Evolutionary conservation across 2,888 invertebrate genomes (phyloP), one percentile per base, ranked within the genome.

Genomic region (Drosophila kanekoi): DNA sequence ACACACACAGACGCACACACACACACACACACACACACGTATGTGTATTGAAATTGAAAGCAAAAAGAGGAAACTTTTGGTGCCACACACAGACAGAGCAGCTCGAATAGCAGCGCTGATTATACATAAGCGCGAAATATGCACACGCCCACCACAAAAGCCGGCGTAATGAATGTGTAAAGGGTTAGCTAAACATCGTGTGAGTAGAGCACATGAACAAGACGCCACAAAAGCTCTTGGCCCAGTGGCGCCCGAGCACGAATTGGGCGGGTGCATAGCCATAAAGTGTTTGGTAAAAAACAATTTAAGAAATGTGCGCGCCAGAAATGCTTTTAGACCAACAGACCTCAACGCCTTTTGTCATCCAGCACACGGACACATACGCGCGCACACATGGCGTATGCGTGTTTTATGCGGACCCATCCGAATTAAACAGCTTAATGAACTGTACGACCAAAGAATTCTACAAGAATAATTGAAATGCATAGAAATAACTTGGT

Each of bases 111-210:
- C 84, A 45, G 58, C 66, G 77, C 67, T 83, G 87, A 83, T 83
- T 83, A 87, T 87, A 79, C 52, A 71, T 38, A 62, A 84, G 76
- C 81, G 79, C 71, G 71, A 72, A 77, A 85, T 69, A 69, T 81
- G 57, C 59, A 60, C 23, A 58, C 45, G 38, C 52, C 47, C 56
- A 58, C 49, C 73, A 60, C 70, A 83, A 72, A 70, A 74, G 77
- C 62, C 66, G 62, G 60, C 65, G 68, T 79, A 83, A 85, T 87
- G 87, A 87, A 87, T 82, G 87, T 85, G 86, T 79, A 79, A 85
- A 81, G 76, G 87, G 85, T 85, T 85, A 70, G 64, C 70, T 49
- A 14, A 54, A 44, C 40, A 20, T 59, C 59, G 33, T 61, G 40
- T 59, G 54, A 62, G 47, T 38, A 33, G 18, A 28, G 37, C 49